Evolutionary conservation across 2,113 vertebrate genomes (phyloP).

Genomic region (Thomomys bottae): DNA sequence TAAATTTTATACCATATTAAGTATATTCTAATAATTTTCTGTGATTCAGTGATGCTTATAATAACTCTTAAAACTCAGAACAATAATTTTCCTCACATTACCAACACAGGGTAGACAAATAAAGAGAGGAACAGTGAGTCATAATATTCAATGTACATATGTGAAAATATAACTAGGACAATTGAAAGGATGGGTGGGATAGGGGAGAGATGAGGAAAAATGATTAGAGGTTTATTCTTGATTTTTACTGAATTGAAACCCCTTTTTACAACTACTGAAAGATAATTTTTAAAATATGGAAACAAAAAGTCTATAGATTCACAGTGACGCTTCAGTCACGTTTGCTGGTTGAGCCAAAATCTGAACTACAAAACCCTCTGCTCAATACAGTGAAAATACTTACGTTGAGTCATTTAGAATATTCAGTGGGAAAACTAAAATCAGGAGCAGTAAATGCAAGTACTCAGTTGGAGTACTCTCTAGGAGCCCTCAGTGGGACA

Average conservation of each 20-base stretch:
- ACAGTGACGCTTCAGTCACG: neutral
- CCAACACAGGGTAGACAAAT: neutral
- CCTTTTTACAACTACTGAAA: too few species aligned
- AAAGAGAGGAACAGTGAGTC: too few species aligned
- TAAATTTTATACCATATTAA: conserved; percentile 5
- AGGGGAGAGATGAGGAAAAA: too few species aligned
- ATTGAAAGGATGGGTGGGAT: too few species aligned
- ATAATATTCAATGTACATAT: too few species aligned
- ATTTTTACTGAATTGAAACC: too few species aligned
- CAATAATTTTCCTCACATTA: neutral
- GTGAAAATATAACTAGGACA: too few species aligned
- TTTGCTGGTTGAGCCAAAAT: neutral
- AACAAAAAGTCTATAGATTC: neutral
- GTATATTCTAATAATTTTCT: neutral
- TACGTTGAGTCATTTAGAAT: neutral
- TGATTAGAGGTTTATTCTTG: too few species aligned
- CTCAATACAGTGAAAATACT: neutral
- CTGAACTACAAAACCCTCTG: neutral
- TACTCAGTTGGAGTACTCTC: neutral
- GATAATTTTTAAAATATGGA: too few species aligned
- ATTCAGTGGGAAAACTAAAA: neutral
- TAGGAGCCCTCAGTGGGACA: neutral
- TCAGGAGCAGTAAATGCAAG: neutral
- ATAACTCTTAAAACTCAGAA: neutral
- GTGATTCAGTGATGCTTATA: neutral